Percentiles rank a stretch among this genome's conserved stretches.
Conservation (phyloP, 2,888 invertebrate species). For the Lithosia quadra region DNA sequence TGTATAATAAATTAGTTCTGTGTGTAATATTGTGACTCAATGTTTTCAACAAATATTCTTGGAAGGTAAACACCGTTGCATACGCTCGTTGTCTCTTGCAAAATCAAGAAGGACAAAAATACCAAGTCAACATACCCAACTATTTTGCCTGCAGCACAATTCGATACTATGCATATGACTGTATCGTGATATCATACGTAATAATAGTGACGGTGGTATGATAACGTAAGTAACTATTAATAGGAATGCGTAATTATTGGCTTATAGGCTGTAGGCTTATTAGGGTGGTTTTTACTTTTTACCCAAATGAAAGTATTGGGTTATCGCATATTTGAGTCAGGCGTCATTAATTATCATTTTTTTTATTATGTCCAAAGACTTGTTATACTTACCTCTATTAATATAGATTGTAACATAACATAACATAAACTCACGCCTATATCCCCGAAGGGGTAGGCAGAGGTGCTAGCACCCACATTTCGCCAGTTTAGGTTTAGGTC, state of each 20-base stretch:
- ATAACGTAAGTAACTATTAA: conserved; percentile 2
- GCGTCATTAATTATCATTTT: neutral
- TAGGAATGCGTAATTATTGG: neutral
- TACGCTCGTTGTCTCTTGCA: neutral
- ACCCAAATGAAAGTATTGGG: neutral
- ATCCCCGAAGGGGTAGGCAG: too few relatives aligned
- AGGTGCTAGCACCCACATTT: too few relatives aligned
- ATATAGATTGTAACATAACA: too few relatives aligned
- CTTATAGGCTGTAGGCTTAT: neutral
- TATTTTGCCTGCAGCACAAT: neutral
- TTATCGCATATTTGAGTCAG: neutral
- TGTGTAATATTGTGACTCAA: neutral
- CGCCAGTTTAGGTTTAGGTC: too few relatives aligned
- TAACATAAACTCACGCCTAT: too few relatives aligned
- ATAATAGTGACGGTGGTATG: neutral
- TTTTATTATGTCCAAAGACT: neutral
- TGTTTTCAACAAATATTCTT: neutral
- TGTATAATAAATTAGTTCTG: too few relatives aligned
- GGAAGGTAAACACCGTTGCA: neutral
- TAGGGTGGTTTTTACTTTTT: neutral
- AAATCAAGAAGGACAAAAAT: neutral
- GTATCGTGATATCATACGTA: neutral
- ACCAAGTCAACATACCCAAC: neutral
- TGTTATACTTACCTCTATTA: too few relatives aligned
- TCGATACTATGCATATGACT: neutral